Base-by-base conservation (phyloP, 1,140 invertebrate genomes). In the Sminthurides bifidus region DNA sequence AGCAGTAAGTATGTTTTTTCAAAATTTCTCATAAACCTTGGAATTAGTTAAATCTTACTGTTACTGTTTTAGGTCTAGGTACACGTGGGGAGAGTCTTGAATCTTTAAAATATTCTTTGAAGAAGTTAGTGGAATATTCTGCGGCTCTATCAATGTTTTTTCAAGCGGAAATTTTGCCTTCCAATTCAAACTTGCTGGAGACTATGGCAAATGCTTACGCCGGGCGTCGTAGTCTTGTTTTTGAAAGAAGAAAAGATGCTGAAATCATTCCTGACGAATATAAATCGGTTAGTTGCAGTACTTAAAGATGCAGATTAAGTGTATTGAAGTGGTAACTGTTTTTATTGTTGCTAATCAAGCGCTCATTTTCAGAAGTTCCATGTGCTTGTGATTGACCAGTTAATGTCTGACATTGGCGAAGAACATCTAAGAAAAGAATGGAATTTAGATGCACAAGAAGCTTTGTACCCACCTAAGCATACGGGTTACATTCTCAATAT, bases 81-180 rank as follows among this genome's bases (percentile, higher is more conserved):
- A 21, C 21, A 44, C 29, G 38, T 21, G 24, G 14, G 3, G 5
- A 14, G 31, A 29, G 19, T 43, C 30, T 61, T 33, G 53, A 61
- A 29, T 38, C 56, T 15, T 23, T 61, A 15, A 46, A 54, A 26
- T 55, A 38, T 46, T 48, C 21, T 3, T 40, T 65, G 5, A 53
- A 59, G 31, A 65, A 61, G 50, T 23, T 65, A 14, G 63, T 65
- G 17, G 54, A 56, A 19, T 65, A 65, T 27, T 65, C 63, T 2
- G 31, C 59, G 2, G 51, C 52, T 15, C 48, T 65, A 15, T 27
- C 59, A 5, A 59, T 65, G 59, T 52, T 65, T 37, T 56, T 54
- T 30, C 52, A 58, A 55, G 57, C 63, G 6, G 41, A 46, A 37
- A 48, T 65, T 27, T 41, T 65, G 12, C 63, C 63, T 3, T 41